Evolutionary conservation across 2,888 invertebrate species (phyloP).

Genomic region (Thalpophila matura): DNA sequence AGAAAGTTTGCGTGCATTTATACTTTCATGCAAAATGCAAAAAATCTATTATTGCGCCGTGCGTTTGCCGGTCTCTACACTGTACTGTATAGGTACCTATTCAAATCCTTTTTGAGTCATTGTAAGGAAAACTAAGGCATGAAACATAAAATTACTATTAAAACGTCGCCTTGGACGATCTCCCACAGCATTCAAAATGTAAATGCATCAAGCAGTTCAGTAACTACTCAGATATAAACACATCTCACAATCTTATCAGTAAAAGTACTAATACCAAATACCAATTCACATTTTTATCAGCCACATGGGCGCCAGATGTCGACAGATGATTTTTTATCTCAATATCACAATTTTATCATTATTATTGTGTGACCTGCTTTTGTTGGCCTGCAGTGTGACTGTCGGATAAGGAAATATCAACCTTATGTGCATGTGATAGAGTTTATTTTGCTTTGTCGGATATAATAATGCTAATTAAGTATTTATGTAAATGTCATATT

Average conservation of each 20-base stretch:
- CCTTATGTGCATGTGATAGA: background rate
- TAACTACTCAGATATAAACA: background rate
- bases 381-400: conserved; percentile 8
- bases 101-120: no score
- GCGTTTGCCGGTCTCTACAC: no score
- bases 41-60: no score
- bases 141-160: no score
- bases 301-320: conserved; percentile 50
- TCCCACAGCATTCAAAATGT: background rate
- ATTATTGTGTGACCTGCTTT: conserved; percentile 39
- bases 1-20: no score
- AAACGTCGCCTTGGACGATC: no score
- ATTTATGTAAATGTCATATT: background rate
- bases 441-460: conserved; percentile 16
- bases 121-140: no score
- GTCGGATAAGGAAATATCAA: background rate
- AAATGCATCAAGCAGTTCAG: background rate
- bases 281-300: conserved; percentile 6
- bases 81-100: no score
- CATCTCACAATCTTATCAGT: conserved; percentile 22
- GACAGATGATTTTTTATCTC: conserved; percentile 38
- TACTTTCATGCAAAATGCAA: no score
- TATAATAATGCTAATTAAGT: conserved; percentile 10
- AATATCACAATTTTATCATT: conserved; percentile 28
- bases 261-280: conserved; percentile 1